These are phyloP conservation scores for Anticlea derivata DNA, from an alignment of 2,888 invertebrate genomes.

Conservation along the genomic window DNA sequence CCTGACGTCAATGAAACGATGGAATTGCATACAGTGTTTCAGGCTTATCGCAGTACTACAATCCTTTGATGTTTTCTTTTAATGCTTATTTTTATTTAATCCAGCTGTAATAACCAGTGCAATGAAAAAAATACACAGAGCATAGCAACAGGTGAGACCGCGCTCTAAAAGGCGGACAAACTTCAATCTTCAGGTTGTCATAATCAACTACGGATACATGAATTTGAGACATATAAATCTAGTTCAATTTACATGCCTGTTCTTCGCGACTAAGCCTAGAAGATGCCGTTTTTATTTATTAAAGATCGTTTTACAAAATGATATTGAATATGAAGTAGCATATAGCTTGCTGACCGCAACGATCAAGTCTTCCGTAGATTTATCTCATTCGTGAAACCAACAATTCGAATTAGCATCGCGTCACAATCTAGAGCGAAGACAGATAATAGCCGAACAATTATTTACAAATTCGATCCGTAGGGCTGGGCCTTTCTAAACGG, in stretches of 20 bases:
- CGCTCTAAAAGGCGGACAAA: too few species aligned
- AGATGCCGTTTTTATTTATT: too few species aligned
- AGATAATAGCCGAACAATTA: conserved; percentile 63
- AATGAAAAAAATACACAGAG: too few species aligned
- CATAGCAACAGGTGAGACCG: too few species aligned
- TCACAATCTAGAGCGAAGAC: conserved; percentile 64
- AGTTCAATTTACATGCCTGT: too few species aligned
- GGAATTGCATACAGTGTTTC: conserved; percentile 3
- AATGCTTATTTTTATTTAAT: not conserved
- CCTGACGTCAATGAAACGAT: conserved; percentile 46
- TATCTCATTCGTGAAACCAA: conserved; percentile 52
- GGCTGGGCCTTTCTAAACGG: conserved; percentile 69
- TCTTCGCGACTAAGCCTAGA: too few species aligned
- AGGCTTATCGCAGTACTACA: conserved; percentile 5
- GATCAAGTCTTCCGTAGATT: conserved; percentile 23
- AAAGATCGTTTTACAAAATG: too few species aligned
- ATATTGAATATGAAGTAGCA: too few species aligned
- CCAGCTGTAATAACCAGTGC: too few species aligned
- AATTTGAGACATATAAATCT: too few species aligned
- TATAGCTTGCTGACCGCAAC: conserved; percentile 1
- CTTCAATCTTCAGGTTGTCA: too few species aligned
- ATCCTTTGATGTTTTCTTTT: conserved; percentile 9
- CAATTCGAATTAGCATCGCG: conserved; percentile 60
- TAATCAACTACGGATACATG: too few species aligned
- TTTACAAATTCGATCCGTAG: conserved; percentile 56